Evolutionary conservation across 2,888 invertebrate genomes (phyloP).

Genomic region (Platypus cylindrus): DNA sequence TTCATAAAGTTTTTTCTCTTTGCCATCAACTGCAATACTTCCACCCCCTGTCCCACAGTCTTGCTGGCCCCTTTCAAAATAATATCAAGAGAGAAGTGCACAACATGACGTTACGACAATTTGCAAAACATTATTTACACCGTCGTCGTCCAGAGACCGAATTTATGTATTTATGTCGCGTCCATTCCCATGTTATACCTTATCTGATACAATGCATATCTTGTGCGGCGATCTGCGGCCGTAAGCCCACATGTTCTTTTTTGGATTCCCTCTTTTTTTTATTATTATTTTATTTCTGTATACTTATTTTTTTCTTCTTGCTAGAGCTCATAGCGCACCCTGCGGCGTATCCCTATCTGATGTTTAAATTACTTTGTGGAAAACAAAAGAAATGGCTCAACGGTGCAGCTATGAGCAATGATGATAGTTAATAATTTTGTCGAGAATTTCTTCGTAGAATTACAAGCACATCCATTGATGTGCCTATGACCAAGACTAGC

Average conservation of each 20-base stretch:
- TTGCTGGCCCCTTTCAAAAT: too few relatives aligned
- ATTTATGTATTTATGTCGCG: constrained; percentile 18
- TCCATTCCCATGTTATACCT: constrained; percentile 21
- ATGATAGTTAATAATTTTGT: too few relatives aligned
- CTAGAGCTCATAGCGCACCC: constrained; percentile 12
- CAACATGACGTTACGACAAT: too few relatives aligned
- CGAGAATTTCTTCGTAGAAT: too few relatives aligned
- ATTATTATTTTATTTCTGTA: constrained; percentile 11
- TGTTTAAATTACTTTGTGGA: constrained; percentile 12
- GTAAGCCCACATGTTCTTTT: constrained; percentile 23
- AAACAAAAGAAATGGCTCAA: too few relatives aligned
- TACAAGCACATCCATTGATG: too few relatives aligned
- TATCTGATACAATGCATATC: constrained; percentile 29
- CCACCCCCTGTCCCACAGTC: too few relatives aligned
- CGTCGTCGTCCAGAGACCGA: constrained; percentile 13
- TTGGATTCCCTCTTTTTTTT: constrained; percentile 14
- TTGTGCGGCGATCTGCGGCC: constrained; percentile 21
- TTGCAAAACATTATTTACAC: constrained; percentile 16
- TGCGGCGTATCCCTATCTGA: constrained; percentile 15
- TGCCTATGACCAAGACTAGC: too few relatives aligned
- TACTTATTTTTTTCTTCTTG: not conserved
- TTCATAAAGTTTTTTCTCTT: too few relatives aligned
- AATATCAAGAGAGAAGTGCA: too few relatives aligned
- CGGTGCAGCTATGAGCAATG: too few relatives aligned
- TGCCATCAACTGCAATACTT: too few relatives aligned